These are phyloP conservation scores for Hybos culiciformis DNA, from an alignment of 2,888 invertebrate species.

Conservation along the genomic window DNA sequence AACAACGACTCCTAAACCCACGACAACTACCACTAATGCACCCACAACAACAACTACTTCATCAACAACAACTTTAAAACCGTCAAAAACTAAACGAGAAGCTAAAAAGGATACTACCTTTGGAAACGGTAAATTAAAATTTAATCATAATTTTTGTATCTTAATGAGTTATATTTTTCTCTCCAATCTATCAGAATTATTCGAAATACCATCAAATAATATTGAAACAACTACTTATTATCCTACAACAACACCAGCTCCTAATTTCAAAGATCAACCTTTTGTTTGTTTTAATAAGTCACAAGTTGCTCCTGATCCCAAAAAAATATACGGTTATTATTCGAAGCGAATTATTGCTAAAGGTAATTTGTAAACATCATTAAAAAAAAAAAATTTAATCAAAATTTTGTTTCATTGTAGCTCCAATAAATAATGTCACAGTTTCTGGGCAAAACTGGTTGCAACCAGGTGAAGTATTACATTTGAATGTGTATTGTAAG, in stretches of 20 bases:
- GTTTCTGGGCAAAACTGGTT: slow-evolving; percentile 70
- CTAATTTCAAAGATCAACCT: slow-evolving; percentile 26
- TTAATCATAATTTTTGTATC: neutral
- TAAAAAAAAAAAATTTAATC: neutral
- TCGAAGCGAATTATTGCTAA: slow-evolving; percentile 47
- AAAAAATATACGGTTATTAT: slow-evolving; percentile 62
- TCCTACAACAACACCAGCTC: slow-evolving; percentile 20
- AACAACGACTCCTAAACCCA: slow-evolving; percentile 32
- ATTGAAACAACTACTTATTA: slow-evolving; percentile 9
- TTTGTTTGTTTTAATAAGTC: slow-evolving; percentile 45
- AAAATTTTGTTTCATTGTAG: slow-evolving; percentile 32
- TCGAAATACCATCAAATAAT: slow-evolving; percentile 5
- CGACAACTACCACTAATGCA: slow-evolving; percentile 34
- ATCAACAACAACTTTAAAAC: slow-evolving; percentile 20
- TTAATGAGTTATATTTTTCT: neutral
- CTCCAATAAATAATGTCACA: slow-evolving; percentile 53
- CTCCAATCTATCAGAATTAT: neutral
- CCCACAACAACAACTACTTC: slow-evolving; percentile 27
- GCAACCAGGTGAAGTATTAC: slow-evolving; percentile 63
- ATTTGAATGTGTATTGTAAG: slow-evolving; percentile 54
- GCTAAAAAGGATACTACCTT: slow-evolving; percentile 14
- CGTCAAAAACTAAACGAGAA: slow-evolving; percentile 6
- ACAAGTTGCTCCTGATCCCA: slow-evolving; percentile 47
- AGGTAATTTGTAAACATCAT: slow-evolving; percentile 41
- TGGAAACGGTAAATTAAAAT: slow-evolving; percentile 6